Conservation (phyloP, 2,888 invertebrate genomes). For the Elmis aenea region DNA sequence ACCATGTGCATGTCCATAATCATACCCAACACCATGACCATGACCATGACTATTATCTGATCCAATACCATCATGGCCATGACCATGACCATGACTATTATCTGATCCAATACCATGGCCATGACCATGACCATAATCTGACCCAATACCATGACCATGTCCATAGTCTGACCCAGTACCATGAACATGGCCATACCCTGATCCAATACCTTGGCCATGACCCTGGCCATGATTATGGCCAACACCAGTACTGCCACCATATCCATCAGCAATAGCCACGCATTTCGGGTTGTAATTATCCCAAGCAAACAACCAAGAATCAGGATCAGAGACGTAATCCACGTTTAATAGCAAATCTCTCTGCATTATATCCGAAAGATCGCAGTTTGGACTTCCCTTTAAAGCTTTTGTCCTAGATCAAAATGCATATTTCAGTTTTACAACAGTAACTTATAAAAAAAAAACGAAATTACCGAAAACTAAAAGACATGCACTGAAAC, state of each 20-base stretch:
- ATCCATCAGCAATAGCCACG: slow-evolving; percentile 21
- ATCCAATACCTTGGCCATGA: background rate
- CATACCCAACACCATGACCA: too few species aligned
- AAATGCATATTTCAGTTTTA: slow-evolving; percentile 2
- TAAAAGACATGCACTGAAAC: slow-evolving; percentile 72
- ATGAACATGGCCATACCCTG: background rate
- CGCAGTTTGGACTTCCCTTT: slow-evolving; percentile 57
- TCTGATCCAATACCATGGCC: slow-evolving; percentile 43
- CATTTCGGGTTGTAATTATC: slow-evolving; percentile 74
- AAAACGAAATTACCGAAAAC: slow-evolving; percentile 56
- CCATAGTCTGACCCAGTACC: background rate
- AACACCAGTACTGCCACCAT: slow-evolving; percentile 1
- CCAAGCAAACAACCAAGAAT: slow-evolving; percentile 73
- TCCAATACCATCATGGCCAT: background rate
- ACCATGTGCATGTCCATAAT: too few species aligned
- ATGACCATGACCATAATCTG: background rate
- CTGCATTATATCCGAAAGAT: slow-evolving; percentile 72
- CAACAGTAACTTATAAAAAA: slow-evolving; percentile 6
- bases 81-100: slow-evolving; percentile 5
- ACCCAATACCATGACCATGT: background rate
- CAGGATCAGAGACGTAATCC: slow-evolving; percentile 65
- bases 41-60: too few species aligned
- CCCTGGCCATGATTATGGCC: too few species aligned
- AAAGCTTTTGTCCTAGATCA: slow-evolving; percentile 30
- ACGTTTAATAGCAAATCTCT: slow-evolving; percentile 68